Evolutionary conservation across 2,113 vertebrate genomes (phyloP).

Genomic region (Plestiodon gilberti): DNA sequence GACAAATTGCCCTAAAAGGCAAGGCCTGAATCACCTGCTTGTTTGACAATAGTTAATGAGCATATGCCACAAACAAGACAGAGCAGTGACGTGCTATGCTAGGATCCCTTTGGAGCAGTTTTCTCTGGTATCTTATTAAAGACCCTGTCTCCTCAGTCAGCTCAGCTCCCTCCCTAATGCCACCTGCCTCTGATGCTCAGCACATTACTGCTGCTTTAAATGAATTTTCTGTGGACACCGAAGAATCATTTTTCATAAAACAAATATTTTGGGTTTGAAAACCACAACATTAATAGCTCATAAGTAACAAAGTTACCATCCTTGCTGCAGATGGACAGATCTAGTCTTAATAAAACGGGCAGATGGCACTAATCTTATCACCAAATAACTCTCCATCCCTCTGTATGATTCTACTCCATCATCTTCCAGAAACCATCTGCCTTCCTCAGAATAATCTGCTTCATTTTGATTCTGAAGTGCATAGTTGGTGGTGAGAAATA

Average conservation of each 20-base stretch:
- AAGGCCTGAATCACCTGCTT: neutral
- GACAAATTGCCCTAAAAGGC: slow-evolving; percentile 9
- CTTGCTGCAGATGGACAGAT: slow-evolving; percentile 1
- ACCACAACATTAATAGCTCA: neutral
- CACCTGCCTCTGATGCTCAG: neutral
- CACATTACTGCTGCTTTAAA: neutral
- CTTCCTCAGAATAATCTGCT: slow-evolving; percentile 10
- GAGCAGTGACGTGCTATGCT: neutral
- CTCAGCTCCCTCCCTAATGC: neutral
- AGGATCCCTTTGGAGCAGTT: neutral
- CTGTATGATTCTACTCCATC: slow-evolving; percentile 5
- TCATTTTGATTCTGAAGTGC: neutral
- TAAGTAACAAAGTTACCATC: slow-evolving; percentile 11
- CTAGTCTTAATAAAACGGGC: slow-evolving; percentile 16
- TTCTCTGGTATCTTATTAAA: neutral
- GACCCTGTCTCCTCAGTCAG: neutral
- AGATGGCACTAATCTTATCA: slow-evolving; percentile 15
- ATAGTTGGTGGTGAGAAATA: neutral
- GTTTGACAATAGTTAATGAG: slow-evolving; percentile 9
- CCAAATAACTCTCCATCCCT: neutral
- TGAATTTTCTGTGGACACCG: neutral
- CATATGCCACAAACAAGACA: neutral
- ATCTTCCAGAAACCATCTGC: slow-evolving; percentile 22
- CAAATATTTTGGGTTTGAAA: slow-evolving; percentile 13
- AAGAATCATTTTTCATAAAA: neutral